Percentiles rank a stretch among this genome's conserved stretches.
These are phyloP conservation scores for Drosophila ustulata DNA, from an alignment of 2,888 invertebrate genomes.

Conservation along the genomic window DNA sequence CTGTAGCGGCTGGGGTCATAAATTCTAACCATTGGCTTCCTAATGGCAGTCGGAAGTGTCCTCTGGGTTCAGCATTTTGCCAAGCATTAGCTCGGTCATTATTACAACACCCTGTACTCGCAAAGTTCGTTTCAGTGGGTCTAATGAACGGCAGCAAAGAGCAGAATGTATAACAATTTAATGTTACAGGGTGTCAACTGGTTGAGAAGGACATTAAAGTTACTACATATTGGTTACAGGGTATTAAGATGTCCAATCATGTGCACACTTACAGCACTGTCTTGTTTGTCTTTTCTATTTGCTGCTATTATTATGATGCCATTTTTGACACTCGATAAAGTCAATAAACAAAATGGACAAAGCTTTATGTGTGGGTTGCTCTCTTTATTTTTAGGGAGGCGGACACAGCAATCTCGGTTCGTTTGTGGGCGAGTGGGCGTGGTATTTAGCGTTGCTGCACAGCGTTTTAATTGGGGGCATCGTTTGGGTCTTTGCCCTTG, in stretches of 20 bases:
- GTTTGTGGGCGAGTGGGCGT: background rate
- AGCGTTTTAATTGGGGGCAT: constrained; percentile 35
- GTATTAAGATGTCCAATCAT: background rate
- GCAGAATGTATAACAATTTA: background rate
- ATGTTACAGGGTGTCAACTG: background rate
- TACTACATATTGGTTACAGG: background rate
- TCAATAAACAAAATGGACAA: constrained; percentile 62
- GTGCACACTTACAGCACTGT: background rate
- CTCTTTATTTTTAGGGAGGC: background rate
- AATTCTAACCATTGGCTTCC: constrained; percentile 41
- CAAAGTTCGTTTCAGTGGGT: background rate
- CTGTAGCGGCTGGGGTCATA: constrained; percentile 34
- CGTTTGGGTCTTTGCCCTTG: constrained; percentile 17
- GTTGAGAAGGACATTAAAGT: background rate
- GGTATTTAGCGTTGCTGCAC: constrained; percentile 8
- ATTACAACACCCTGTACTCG: constrained; percentile 20
- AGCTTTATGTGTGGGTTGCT: constrained; percentile 24
- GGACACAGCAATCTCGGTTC: background rate
- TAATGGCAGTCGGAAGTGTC: constrained; percentile 55
- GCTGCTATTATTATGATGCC: constrained; percentile 58
- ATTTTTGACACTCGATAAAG: constrained; percentile 70
- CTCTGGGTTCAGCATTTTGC: constrained; percentile 33
- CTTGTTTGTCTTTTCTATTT: constrained; percentile 16
- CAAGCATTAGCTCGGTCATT: constrained; percentile 33
- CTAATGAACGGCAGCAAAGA: background rate